These are phyloP conservation scores for Chunga burmeisteri DNA, from an alignment of 2,113 vertebrate genomes.

Conservation along the genomic window DNA sequence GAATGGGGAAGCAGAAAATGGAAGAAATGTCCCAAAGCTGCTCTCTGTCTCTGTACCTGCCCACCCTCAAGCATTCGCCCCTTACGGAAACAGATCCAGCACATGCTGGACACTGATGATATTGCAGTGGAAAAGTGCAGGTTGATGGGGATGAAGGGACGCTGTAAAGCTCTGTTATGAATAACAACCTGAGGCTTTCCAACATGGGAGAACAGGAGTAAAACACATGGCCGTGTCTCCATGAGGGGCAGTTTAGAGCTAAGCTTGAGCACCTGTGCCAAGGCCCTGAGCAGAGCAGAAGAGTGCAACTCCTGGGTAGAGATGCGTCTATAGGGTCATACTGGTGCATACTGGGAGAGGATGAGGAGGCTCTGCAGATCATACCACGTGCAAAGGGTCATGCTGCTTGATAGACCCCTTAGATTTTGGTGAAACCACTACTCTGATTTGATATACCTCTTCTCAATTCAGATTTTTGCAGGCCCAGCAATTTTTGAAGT, in stretches of 20 bases:
- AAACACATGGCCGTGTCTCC: not conserved
- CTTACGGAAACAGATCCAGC: not conserved
- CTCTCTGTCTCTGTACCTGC: not conserved
- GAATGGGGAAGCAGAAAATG: not conserved
- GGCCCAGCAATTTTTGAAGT: not conserved
- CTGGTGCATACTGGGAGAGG: not conserved
- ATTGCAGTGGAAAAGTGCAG: not conserved
- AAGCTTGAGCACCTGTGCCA: not conserved
- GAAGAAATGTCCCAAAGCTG: not conserved
- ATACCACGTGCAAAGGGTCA: fast-evolving
- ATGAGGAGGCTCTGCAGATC: not conserved
- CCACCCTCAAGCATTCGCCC: not conserved
- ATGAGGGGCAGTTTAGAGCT: not conserved
- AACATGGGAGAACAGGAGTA: not conserved
- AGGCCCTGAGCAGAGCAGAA: not conserved
- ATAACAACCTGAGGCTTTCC: not conserved
- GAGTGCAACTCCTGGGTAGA: not conserved
- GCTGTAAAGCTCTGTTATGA: not conserved
- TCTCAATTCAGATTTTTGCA: not conserved
- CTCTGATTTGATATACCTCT: not conserved
- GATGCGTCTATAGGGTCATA: not conserved
- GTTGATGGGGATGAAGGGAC: not conserved
- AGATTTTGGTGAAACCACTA: not conserved
- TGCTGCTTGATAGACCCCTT: not conserved
- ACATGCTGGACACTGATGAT: not conserved